Evolutionary conservation across 2,113 vertebrate genomes (phyloP), one percentile per base, ranked within the genome.

Genomic region (Oncorhynchus nerka): DNA sequence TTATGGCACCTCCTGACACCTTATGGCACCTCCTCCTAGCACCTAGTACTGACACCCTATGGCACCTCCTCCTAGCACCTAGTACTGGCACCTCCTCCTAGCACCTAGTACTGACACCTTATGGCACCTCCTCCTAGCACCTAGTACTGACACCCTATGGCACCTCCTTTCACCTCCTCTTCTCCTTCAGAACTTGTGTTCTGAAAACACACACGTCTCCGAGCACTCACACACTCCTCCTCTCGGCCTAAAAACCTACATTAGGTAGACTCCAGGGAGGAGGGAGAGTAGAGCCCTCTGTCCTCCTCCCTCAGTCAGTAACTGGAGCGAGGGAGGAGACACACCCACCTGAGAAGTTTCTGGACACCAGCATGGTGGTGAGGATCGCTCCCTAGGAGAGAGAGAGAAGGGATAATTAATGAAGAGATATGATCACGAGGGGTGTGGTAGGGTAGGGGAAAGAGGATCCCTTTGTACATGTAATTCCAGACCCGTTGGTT

Each of bases 291-390:
- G 83, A 84, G 88, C 85, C 83, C 81, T 84, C 85, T 86, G 84
- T 45, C 39, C 39, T 39, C 86, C 86, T 81, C 88, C 87, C 85
- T 79, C 84, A 84, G 81, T 83, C 85, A 81, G 81, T 16, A 55
- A 86, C 84, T 87, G 79, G 86, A 76, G 79, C 75, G 86, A 86
- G 89, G 90, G 86, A 89, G 84, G 9, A 81, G 78, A 87, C 85
- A 91, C 77, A 84, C 96, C 91, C 94, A 99, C 98, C 97, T 95
- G 98, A 99, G 92, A 99, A 99, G 93, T 99, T 99, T 89, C 98
- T 96, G 92, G 98, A 99, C 80, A 99, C 98, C 82, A 99, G 94
- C 98, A 99, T 99, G 4, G 98, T 99, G 4, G 98, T 99, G 81
- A 99, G 96, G 91, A 99, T 99, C 90, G 98, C 98, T 90, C 98